Conservation (phyloP, 1,140 invertebrate genomes). For the Penaeus indicus region DNA sequence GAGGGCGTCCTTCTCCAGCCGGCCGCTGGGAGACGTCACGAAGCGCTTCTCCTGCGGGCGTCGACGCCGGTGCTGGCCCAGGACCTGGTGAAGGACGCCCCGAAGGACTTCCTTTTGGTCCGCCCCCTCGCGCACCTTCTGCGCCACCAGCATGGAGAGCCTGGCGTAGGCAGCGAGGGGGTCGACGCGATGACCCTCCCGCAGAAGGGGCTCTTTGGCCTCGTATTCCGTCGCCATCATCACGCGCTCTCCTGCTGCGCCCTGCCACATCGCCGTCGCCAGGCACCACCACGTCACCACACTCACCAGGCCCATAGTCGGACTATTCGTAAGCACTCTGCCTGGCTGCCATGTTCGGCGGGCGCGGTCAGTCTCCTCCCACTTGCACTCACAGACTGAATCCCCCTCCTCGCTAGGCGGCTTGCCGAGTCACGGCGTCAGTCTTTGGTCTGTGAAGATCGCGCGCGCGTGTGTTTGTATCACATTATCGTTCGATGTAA, state of each 20-base stretch:
- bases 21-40: neutral
- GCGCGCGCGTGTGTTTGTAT: too few species aligned
- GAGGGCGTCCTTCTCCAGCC: neutral
- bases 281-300: too few species aligned
- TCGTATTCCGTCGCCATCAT: neutral
- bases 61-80: conserved; percentile 28
- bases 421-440: too few species aligned
- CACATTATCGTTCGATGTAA: too few species aligned
- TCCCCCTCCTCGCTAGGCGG: too few species aligned
- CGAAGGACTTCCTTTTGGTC: neutral
- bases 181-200: neutral
- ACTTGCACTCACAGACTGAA: too few species aligned
- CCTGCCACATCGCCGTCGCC: neutral
- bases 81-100: neutral
- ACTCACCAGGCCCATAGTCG: too few species aligned
- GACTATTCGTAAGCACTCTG: too few species aligned
- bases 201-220: neutral
- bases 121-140: neutral
- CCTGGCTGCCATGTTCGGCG: too few species aligned
- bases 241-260: neutral
- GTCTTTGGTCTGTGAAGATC: too few species aligned
- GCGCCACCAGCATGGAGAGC: conserved; percentile 2
- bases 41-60: neutral
- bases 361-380: too few species aligned
- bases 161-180: neutral